Conservation (phyloP, 2,888 invertebrate genomes). For the Leptinotarsa rubiginosa region DNA sequence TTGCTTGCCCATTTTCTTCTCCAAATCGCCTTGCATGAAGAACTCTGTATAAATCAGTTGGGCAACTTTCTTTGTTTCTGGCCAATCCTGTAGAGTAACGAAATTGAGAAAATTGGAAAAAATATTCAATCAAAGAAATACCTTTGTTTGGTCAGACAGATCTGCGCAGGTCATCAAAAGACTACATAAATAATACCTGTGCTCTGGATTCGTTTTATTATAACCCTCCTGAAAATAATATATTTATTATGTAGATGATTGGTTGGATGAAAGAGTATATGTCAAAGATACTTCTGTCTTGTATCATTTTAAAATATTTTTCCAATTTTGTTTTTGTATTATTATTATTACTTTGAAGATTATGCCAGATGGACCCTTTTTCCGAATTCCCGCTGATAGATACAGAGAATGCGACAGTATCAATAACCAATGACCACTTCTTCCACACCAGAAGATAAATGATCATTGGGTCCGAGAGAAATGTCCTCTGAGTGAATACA, state of each 20-base stretch:
- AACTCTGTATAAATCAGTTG: constrained; percentile 78
- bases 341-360: too few relatives aligned
- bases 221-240: constrained; percentile 55
- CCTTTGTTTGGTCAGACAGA: constrained; percentile 87
- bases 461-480: too few relatives aligned
- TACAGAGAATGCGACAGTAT: too few relatives aligned
- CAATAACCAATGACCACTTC: too few relatives aligned
- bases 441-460: too few relatives aligned
- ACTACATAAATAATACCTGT: constrained; percentile 74
- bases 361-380: too few relatives aligned
- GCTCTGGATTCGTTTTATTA: constrained; percentile 61
- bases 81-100: constrained; percentile 65
- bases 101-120: constrained; percentile 8
- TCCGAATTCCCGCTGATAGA: too few relatives aligned
- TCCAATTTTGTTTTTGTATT: too few relatives aligned
- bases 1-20: constrained; percentile 80
- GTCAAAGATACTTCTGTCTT: too few relatives aligned
- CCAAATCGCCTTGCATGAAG: constrained; percentile 87
- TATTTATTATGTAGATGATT: neutral
- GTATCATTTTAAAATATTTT: too few relatives aligned
- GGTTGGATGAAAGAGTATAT: neutral
- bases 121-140: constrained; percentile 54
- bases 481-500: too few relatives aligned
- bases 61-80: constrained; percentile 67
- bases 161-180: constrained; percentile 89